A percentile compares a stretch with the other conserved stretches of the same genome.
Conservation (phyloP, 2,888 invertebrate species). For the Phyllotreta cruciferae region DNA sequence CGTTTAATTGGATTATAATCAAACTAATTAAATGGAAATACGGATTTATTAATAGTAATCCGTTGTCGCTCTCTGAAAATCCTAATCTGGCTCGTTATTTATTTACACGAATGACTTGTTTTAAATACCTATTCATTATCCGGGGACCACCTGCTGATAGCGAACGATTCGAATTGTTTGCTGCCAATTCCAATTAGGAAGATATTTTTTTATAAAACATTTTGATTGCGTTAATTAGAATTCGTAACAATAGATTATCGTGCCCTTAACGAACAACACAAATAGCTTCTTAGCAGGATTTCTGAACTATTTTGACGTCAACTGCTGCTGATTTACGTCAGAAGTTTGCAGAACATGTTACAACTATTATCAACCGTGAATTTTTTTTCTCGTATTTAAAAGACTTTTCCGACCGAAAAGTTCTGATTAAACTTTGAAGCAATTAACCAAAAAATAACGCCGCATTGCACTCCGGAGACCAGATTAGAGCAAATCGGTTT, state of each 20-base stretch:
- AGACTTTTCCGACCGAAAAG: too few relatives aligned
- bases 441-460: constrained; percentile 10
- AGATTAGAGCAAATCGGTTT: constrained; percentile 17
- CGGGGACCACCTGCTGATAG: constrained; percentile 7
- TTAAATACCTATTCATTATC: constrained; percentile 16
- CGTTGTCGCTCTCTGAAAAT: constrained; percentile 14
- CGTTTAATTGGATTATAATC: constrained; percentile 11
- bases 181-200: too few relatives aligned
- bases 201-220: too few relatives aligned
- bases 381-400: too few relatives aligned
- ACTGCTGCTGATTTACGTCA: too few relatives aligned
- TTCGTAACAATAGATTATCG: too few relatives aligned
- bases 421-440: constrained; percentile 1
- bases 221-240: too few relatives aligned
- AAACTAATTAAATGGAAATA: constrained; percentile 19
- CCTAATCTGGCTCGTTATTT: constrained; percentile 17
- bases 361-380: too few relatives aligned
- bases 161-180: not conserved
- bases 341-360: too few relatives aligned
- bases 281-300: too few relatives aligned
- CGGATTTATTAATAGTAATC: constrained; percentile 18
- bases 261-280: too few relatives aligned
- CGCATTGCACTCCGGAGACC: constrained; percentile 5
- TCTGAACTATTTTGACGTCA: too few relatives aligned
- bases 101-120: constrained; percentile 15